A percentile compares a stretch with the other conserved stretches of the same genome.
phyloP scores from a whole-genome alignment of 2,113 vertebrate genomes.

The Puffinus mauretanicus region DNA sequence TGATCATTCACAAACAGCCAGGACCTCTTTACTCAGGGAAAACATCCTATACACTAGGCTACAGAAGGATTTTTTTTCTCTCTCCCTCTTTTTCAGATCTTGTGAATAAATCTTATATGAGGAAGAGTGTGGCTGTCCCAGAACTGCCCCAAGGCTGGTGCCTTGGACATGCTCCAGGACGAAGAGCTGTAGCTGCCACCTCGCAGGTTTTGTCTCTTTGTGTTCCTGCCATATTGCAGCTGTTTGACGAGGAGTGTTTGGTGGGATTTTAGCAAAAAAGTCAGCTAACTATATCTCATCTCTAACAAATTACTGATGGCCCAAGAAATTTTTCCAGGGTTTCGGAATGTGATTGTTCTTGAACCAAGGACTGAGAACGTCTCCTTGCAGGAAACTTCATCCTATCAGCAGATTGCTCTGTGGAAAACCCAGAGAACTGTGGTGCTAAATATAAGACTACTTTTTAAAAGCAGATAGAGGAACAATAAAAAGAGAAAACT shows the following conservation, averaged over 20 bases:
- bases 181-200: background rate
- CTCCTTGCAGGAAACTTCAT: background rate
- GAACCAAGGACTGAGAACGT: background rate
- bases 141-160: accelerated
- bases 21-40: background rate
- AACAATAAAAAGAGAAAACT: background rate
- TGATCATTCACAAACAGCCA: background rate
- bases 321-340: background rate
- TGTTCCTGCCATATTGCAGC: background rate
- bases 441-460: background rate
- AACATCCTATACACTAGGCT: background rate
- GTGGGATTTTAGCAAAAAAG: background rate
- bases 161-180: background rate
- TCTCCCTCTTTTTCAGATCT: background rate
- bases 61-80: background rate
- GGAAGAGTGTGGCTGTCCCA: background rate
- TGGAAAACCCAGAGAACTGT: background rate
- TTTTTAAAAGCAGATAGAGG: background rate
- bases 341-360: background rate
- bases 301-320: background rate
- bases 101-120: background rate
- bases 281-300: background rate
- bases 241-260: background rate
- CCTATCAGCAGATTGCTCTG: background rate
- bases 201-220: background rate